Conservation (phyloP, 2,888 invertebrate species). For the Lepidocyrtinus sp. region DNA sequence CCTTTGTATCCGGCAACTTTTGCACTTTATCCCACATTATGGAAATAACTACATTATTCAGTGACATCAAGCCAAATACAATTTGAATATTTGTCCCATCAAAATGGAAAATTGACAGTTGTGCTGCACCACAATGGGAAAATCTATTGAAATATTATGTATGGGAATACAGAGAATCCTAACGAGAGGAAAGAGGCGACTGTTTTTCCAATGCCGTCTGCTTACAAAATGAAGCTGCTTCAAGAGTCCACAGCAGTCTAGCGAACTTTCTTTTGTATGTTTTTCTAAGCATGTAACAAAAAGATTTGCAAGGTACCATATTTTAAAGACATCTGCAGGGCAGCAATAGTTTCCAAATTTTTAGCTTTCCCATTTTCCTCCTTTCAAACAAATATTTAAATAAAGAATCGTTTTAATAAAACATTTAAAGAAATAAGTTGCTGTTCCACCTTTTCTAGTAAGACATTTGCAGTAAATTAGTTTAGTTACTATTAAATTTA, state of each 20-base stretch:
- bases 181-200: not conserved
- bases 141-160: not conserved
- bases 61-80: not conserved
- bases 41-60: not conserved
- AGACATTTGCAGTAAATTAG: no score
- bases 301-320: no score
- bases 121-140: not conserved
- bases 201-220: not conserved
- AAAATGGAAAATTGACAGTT: not conserved
- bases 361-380: no score
- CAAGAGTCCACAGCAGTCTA: slow-evolving; percentile 5
- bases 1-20: not conserved
- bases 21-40: not conserved
- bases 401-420: no score
- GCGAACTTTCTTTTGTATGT: not conserved
- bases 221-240: not conserved
- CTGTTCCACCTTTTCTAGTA: no score
- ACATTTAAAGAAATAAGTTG: no score
- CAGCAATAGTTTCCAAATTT: not conserved
- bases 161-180: not conserved
- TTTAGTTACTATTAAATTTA: no score
- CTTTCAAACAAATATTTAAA: no score
- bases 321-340: not conserved
- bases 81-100: not conserved
- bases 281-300: no score